phyloP scores from a whole-genome alignment of 2,888 invertebrate species.

The Pristionchus mayeri region DNA sequence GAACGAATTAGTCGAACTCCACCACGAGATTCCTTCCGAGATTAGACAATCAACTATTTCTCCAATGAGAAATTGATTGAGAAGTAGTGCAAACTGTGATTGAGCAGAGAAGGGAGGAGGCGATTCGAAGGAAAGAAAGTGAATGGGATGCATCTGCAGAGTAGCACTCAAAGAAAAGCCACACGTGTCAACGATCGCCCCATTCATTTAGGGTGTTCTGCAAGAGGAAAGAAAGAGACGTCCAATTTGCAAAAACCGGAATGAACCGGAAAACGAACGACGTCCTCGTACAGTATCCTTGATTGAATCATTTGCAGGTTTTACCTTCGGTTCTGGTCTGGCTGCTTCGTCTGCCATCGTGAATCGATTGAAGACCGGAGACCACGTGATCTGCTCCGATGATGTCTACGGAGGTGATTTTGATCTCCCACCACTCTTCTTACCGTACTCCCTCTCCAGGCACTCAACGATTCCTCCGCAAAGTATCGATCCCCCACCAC shows the following conservation, averaged over 20 bases:
- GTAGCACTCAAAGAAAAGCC: neutral
- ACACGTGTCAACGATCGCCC: conserved; percentile 27
- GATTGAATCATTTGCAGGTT: conserved; percentile 72
- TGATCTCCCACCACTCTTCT: conserved; percentile 8
- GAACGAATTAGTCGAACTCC: neutral
- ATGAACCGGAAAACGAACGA: neutral
- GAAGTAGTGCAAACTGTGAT: conserved; percentile 37
- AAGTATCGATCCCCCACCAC: conserved; percentile 79
- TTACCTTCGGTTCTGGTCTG: conserved; percentile 89
- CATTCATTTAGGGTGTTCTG: neutral
- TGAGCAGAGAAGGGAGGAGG: neutral
- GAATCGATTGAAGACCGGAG: conserved; percentile 86
- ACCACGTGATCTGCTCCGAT: conserved; percentile 91
- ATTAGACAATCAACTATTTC: neutral
- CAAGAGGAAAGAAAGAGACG: neutral
- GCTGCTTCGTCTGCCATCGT: conserved; percentile 86
- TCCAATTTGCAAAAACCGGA: neutral
- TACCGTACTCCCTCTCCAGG: conserved; percentile 51
- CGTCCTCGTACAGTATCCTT: too few relatives aligned
- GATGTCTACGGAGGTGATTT: conserved; percentile 91
- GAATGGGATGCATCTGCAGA: neutral
- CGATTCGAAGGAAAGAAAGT: neutral
- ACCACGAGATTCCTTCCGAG: neutral
- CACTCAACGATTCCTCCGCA: conserved; percentile 79
- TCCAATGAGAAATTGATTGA: conserved; percentile 5